Evolutionary conservation across 2,113 vertebrate species (phyloP), one percentile per base, ranked within the genome.

Genomic region (Pedionomus torquatus): DNA sequence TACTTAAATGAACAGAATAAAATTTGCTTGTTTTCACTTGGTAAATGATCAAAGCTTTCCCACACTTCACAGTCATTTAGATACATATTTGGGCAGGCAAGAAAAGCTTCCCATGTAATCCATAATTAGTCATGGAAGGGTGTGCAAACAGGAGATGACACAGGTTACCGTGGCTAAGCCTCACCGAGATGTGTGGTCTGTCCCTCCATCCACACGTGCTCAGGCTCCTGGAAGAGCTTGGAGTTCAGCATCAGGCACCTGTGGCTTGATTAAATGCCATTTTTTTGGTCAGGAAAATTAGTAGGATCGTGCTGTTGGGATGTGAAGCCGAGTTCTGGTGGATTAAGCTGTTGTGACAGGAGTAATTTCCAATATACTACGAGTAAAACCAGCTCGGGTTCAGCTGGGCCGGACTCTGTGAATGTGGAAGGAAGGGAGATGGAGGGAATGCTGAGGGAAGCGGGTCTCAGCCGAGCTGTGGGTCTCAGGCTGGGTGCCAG

Each of bases 91-190:
- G 6, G 13, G 28, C 21, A 30, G 44, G 13, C 15, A 28, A 31
- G 37, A 11, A 65, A 7, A 60, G 1, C n/a, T 51, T 31, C 9
- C 4, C 2, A 1, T 6, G 39, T 5, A 7, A 1, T 33, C 54
- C 3, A 0, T 28, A 13, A 33, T 30, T 3, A 13, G 25, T 31
- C 8, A 0, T 7, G 16, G 35, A 71, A 6, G 11, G 7, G 0
- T 1, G 0, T 14, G 46, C 6, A 54, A 1, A 39, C 19, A 13
- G 43, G 66, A 54, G 20, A 5, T 31, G 13, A 10, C 4, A 4
- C 2, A 17, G 57, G 61, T 16, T 16, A 2, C 17, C 0, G 0
- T 2, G 2, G 33, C 33, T 8, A 0, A 63, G 35, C 16, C 2
- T 51, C 7, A 43, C 12, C 0, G 5, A 1, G n/a, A 0, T 33